Conservation (phyloP, 2,797 vertebrate genomes). For the Malacoraja senta region DNA sequence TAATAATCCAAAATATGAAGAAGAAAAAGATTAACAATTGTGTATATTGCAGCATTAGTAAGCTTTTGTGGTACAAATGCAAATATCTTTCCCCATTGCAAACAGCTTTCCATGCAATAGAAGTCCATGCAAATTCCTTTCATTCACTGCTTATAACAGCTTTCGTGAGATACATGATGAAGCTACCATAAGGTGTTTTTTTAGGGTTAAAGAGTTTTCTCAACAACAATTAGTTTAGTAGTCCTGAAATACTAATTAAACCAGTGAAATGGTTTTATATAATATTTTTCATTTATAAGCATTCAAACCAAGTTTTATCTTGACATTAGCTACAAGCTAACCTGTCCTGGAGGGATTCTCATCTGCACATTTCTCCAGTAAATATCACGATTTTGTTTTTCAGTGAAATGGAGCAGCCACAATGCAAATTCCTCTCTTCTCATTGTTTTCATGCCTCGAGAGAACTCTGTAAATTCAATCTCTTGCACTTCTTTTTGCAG, state of each 20-base stretch:
- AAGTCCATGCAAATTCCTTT: neutral
- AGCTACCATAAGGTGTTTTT: neutral
- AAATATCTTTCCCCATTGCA: neutral
- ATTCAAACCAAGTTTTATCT: neutral
- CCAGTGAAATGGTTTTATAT: neutral
- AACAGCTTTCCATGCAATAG: no score
- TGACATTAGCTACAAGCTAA: constrained; percentile 46
- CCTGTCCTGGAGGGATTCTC: constrained; percentile 81
- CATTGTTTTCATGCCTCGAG: constrained; percentile 88
- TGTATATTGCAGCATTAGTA: neutral
- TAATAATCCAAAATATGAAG: neutral
- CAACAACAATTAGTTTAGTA: no score
- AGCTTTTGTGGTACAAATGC: neutral
- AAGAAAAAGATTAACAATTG: neutral
- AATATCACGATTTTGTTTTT: constrained; percentile 81
- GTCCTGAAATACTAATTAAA: neutral
- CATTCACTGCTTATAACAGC: neutral
- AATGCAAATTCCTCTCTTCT: constrained; percentile 90
- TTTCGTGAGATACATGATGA: neutral
- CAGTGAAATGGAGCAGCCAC: constrained; percentile 93
- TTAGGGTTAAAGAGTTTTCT: no score
- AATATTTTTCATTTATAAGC: neutral
- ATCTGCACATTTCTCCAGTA: constrained; percentile 90
- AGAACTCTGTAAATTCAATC: constrained; percentile 95
- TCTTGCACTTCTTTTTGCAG: constrained; percentile 89